Evolutionary conservation across 2,888 invertebrate species (phyloP).

Genomic region (Oxytorus armatus): DNA sequence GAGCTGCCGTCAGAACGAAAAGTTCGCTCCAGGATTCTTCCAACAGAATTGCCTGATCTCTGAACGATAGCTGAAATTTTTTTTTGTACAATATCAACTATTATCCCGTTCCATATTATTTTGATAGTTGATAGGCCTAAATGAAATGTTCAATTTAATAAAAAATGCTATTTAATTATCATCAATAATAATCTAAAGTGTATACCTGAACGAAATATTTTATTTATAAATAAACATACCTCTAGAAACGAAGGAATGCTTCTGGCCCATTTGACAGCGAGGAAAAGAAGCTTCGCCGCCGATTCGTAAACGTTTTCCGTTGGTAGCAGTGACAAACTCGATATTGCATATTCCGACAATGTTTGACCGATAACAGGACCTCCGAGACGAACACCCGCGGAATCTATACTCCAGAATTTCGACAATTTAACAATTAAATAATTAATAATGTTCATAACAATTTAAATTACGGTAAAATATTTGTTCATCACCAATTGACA

Average conservation of each 20-base stretch:
- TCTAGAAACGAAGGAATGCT: conserved; percentile 91
- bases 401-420: conserved; percentile 39
- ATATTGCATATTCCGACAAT: conserved; percentile 81
- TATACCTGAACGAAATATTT: not conserved
- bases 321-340: conserved; percentile 85
- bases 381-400: conserved; percentile 52
- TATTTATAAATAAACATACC: conserved; percentile 81
- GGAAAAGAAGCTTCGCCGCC: conserved; percentile 91
- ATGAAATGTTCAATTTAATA: not conserved
- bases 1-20: conserved; percentile 93
- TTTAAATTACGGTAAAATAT: not conserved
- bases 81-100: not conserved
- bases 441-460: not conserved
- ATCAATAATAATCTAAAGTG: too few relatives aligned
- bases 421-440: conserved; percentile 10
- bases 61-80: conserved; percentile 86
- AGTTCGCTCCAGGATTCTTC: conserved; percentile 94
- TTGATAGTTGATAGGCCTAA: not conserved
- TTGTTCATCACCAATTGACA: not conserved
- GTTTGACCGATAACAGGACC: conserved; percentile 81
- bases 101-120: not conserved
- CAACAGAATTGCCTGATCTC: conserved; percentile 90
- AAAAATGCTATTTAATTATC: too few relatives aligned
- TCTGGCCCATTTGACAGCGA: conserved; percentile 92
- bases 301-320: conserved; percentile 89